Percentiles rank a stretch among this genome's conserved stretches.
Evolutionary conservation across 1,140 invertebrate genomes (phyloP).

Genomic region (Paraescarpia echinospica): DNA sequence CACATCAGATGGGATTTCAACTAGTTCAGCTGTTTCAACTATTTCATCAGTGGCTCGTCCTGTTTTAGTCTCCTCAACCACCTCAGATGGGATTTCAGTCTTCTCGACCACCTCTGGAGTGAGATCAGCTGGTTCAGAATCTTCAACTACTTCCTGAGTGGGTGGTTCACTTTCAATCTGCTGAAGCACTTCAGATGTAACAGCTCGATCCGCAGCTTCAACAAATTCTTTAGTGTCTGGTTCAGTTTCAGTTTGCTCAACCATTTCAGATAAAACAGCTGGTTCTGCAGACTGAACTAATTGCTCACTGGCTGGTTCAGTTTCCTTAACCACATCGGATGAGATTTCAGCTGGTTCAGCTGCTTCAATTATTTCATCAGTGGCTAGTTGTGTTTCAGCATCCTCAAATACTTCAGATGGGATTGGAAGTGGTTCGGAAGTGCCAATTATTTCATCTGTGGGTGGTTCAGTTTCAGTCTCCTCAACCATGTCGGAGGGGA

Average conservation of each 20-base stretch:
- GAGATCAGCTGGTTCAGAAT: not conserved
- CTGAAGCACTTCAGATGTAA: not conserved
- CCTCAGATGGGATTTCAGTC: not conserved
- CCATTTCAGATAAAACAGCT: not conserved
- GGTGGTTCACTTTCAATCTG: not conserved
- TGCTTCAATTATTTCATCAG: not conserved
- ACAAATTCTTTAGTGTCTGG: not conserved
- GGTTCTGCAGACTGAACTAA: not conserved
- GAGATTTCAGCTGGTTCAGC: not conserved
- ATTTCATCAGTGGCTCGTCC: not conserved
- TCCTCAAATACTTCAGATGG: not conserved
- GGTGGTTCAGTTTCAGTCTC: not conserved
- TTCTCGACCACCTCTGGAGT: not conserved
- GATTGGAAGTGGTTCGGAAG: not conserved
- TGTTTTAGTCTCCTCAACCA: too few species aligned
- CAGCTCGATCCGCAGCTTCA: not conserved
- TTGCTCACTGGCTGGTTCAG: not conserved
- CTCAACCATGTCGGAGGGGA: not conserved
- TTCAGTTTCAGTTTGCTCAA: not conserved
- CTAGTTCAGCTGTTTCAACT: not conserved
- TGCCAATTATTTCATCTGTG: not conserved
- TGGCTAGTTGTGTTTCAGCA: not conserved
- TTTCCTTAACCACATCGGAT: not conserved
- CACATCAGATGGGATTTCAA: not conserved
- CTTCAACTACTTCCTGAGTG: slow-evolving; percentile 33